phyloP scores from a whole-genome alignment of 1,140 invertebrate genomes.

The Orussus abietinus region DNA sequence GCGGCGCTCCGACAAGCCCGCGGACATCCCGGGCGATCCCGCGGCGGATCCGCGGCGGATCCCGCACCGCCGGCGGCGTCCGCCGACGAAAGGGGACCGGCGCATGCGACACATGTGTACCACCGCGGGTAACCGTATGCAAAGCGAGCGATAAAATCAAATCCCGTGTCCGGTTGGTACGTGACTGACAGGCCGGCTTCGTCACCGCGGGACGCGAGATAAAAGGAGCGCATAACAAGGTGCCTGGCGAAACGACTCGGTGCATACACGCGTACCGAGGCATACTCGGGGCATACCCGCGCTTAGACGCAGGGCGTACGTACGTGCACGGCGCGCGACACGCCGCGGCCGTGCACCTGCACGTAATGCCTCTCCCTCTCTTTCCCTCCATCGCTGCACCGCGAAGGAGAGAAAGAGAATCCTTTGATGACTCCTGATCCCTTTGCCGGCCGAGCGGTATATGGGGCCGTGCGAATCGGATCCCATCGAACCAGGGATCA shows the following conservation, averaged over 20 bases:
- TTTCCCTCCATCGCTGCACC: no score
- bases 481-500: no score
- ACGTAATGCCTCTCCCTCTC: no score
- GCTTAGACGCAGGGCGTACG: no score
- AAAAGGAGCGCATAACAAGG: constrained; percentile 40
- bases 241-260: constrained; percentile 20
- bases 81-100: constrained; percentile 26
- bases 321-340: constrained; percentile 2
- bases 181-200: constrained; percentile 38
- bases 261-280: constrained; percentile 3
- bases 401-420: no score
- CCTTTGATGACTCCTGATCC: constrained; percentile 23
- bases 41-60: constrained; percentile 31
- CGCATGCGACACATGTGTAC: constrained; percentile 35
- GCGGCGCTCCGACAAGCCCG: constrained; percentile 16
- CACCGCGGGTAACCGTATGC: constrained; percentile 26
- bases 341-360: constrained; percentile 10
- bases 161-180: constrained; percentile 30
- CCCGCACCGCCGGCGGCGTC: constrained; percentile 35
- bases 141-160: constrained; percentile 35
- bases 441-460: no score
- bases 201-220: constrained; percentile 38
- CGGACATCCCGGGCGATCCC: constrained; percentile 30
- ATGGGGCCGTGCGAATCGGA: no score
- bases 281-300: neutral